Conservation (phyloP, 2,888 invertebrate genomes). For the Lasioglossum villosulum region DNA sequence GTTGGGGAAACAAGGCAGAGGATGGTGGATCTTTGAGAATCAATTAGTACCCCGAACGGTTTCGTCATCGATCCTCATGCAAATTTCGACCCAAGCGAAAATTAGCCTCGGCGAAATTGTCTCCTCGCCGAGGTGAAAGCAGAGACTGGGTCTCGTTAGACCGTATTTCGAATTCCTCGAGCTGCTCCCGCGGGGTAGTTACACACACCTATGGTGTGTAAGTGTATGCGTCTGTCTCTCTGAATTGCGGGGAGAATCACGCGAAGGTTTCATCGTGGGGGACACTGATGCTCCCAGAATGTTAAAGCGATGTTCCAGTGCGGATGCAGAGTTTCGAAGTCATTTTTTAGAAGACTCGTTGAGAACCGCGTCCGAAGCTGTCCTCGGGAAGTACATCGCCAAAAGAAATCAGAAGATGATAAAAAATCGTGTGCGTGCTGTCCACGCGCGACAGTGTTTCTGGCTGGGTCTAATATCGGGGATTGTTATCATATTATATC, state of each 20-base stretch:
- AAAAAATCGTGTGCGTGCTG: too few species aligned
- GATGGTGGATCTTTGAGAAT: constrained; percentile 14
- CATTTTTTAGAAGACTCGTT: too few species aligned
- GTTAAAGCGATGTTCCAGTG: not conserved
- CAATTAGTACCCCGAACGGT: constrained; percentile 29
- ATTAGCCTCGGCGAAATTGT: constrained; percentile 28
- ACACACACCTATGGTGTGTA: not conserved
- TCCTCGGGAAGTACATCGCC: too few species aligned
- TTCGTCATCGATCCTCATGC: constrained; percentile 28
- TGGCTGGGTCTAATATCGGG: too few species aligned
- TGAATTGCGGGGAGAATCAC: constrained; percentile 21
- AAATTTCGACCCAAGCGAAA: constrained; percentile 26
- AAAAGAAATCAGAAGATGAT: not conserved
- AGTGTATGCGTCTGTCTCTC: not conserved
- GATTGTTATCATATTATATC: too few species aligned
- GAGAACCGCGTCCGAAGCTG: too few species aligned
- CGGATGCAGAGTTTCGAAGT: not conserved
- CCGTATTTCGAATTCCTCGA: constrained; percentile 41
- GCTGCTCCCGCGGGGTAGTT: not conserved
- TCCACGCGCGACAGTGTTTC: too few species aligned
- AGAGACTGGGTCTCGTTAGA: constrained; percentile 32
- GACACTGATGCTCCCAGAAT: not conserved
- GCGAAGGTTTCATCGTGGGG: constrained; percentile 21
- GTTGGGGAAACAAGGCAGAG: too few species aligned
- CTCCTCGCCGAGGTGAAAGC: constrained; percentile 18